phyloP scores from a whole-genome alignment of 2,797 vertebrate species.

The Acanthiza pusilla region DNA sequence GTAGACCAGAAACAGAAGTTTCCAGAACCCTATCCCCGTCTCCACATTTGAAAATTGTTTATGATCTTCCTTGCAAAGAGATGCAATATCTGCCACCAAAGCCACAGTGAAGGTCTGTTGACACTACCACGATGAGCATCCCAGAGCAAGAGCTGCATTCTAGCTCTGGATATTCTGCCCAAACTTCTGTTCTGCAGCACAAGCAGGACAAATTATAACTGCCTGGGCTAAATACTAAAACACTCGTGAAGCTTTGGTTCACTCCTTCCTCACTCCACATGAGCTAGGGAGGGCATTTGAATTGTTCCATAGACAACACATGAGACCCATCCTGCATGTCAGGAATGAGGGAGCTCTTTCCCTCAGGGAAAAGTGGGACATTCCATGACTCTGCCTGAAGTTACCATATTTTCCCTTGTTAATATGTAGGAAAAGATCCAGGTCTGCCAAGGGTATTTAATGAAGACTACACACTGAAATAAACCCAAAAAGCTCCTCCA shows the following conservation, averaged over 20 bases:
- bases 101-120: neutral
- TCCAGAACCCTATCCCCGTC: neutral
- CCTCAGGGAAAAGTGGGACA: too few relatives aligned
- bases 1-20: neutral
- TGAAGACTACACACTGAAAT: neutral
- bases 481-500: neutral
- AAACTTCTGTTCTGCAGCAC: neutral
- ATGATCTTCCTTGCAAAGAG: neutral
- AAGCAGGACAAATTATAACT: neutral
- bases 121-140: neutral
- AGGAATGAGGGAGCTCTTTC: neutral
- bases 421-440: neutral
- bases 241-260: neutral
- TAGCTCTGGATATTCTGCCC: neutral
- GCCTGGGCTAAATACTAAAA: neutral
- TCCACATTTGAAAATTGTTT: neutral
- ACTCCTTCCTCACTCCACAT: neutral
- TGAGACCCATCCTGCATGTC: rapidly evolving
- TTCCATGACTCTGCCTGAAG: neutral
- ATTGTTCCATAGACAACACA: neutral
- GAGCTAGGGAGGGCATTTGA: neutral
- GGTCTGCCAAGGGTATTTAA: neutral
- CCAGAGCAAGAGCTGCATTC: neutral
- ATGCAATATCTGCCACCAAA: neutral
- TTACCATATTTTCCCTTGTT: neutral